Percentiles rank a stretch among this genome's conserved stretches.
Evolutionary conservation across 2,888 invertebrate genomes (phyloP).

Genomic region (Drosophila longiperda): DNA sequence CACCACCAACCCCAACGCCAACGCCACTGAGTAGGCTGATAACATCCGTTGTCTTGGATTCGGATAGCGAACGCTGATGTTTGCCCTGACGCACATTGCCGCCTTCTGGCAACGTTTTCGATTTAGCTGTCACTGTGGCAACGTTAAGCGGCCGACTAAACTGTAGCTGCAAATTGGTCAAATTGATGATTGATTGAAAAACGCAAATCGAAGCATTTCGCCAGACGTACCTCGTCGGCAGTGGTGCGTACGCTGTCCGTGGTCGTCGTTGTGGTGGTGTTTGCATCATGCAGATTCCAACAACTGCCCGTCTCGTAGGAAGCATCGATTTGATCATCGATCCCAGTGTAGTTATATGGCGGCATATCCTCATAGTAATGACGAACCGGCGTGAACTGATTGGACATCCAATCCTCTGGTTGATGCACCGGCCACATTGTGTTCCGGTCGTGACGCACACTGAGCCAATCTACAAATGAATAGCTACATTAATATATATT

Average conservation of each 20-base stretch:
- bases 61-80: slow-evolving; percentile 89
- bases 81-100: slow-evolving; percentile 84
- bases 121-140: slow-evolving; percentile 67
- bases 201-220: slow-evolving; percentile 8
- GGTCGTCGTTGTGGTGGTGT: slow-evolving; percentile 76
- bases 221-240: slow-evolving; percentile 59
- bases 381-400: slow-evolving; percentile 84
- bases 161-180: slow-evolving; percentile 6
- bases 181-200: slow-evolving; percentile 1
- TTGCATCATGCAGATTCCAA: slow-evolving; percentile 83
- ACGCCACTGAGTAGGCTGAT: slow-evolving; percentile 77
- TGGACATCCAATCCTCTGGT: slow-evolving; percentile 87
- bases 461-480: slow-evolving; percentile 88
- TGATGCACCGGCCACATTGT: slow-evolving; percentile 91
- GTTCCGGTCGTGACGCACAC: slow-evolving; percentile 91
- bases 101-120: slow-evolving; percentile 86
- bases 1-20: slow-evolving; percentile 37
- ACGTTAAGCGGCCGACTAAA: slow-evolving; percentile 18
- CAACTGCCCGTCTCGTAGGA: slow-evolving; percentile 83
- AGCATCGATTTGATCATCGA: slow-evolving; percentile 84
- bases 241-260: slow-evolving; percentile 76
- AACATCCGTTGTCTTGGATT: slow-evolving; percentile 89
- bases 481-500: not conserved
- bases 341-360: slow-evolving; percentile 83
- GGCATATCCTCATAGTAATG: slow-evolving; percentile 84